Evolutionary conservation across 2,797 vertebrate genomes (phyloP).

Genomic region (Channa striata): DNA sequence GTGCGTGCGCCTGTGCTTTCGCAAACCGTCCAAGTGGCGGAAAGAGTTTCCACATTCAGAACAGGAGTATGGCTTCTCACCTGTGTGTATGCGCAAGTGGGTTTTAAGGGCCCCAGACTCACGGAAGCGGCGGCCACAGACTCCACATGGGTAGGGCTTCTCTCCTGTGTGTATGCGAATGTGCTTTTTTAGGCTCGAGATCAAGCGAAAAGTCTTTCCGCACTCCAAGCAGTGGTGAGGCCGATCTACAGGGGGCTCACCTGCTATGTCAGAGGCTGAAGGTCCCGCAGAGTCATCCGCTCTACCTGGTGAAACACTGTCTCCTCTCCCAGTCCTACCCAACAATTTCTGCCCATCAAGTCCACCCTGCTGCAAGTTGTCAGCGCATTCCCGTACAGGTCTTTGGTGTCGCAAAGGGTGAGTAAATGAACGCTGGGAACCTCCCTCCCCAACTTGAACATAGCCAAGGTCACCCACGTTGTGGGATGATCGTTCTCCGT

Average conservation of each 20-base stretch:
- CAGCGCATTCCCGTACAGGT: constrained; percentile 65
- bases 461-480: constrained; percentile 79
- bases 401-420: constrained; percentile 74
- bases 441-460: constrained; percentile 76
- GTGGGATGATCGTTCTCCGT: constrained; percentile 70
- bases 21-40: constrained; percentile 86
- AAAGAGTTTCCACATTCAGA: constrained; percentile 86
- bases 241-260: constrained; percentile 76
- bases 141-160: constrained; percentile 86
- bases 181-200: constrained; percentile 89
- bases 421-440: constrained; percentile 68
- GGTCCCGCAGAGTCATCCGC: constrained; percentile 72
- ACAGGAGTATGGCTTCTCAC: constrained; percentile 98
- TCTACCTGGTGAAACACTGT: constrained; percentile 60
- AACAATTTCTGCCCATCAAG: constrained; percentile 69
- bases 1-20: constrained; percentile 88
- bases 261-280: constrained; percentile 58
- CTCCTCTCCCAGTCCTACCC: constrained; percentile 55
- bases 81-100: constrained; percentile 92
- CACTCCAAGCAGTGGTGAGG: constrained; percentile 88
- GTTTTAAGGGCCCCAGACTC: constrained; percentile 88
- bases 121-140: constrained; percentile 86
- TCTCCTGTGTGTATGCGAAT: constrained; percentile 88
- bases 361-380: constrained; percentile 54
- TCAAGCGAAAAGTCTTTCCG: constrained; percentile 87